Evolutionary conservation across 2,888 invertebrate genomes (phyloP).

Genomic region (Lumbricus terrestris): DNA sequence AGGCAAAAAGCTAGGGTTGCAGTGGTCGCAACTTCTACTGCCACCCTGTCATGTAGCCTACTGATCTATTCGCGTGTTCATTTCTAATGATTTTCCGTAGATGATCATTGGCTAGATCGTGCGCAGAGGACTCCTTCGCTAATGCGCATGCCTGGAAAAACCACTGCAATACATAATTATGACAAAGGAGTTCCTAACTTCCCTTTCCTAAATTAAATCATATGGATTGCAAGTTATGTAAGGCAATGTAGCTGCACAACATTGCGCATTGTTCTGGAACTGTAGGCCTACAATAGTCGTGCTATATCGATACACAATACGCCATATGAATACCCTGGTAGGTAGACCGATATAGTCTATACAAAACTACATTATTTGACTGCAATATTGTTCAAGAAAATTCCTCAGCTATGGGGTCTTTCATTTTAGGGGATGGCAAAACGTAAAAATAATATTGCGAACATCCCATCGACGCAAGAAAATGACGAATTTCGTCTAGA

Average conservation of each 20-base stretch:
- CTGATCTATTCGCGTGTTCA: not conserved
- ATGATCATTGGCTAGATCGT: no score
- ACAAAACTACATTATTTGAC: no score
- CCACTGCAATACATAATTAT: no score
- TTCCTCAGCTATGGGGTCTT: not conserved
- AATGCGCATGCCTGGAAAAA: no score
- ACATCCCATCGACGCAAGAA: not conserved
- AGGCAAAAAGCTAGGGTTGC: no score
- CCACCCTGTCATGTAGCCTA: not conserved
- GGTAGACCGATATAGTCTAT: no score
- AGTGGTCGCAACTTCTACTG: no score
- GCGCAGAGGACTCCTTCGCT: no score
- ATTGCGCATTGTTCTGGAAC: no score
- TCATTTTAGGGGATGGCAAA: not conserved
- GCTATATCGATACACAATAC: not conserved
- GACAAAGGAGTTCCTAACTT: not conserved
- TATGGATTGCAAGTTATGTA: not conserved
- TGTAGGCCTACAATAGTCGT: no score
- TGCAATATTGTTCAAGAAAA: no score
- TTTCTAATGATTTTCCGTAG: not conserved
- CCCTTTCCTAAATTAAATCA: not conserved
- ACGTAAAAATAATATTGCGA: no score
- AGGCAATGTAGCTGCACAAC: not conserved
- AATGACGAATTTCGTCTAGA: not conserved
- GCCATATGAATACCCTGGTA: not conserved